Evolutionary conservation across 2,888 invertebrate genomes (phyloP), one percentile per base, ranked within the genome.

Genomic region (Eustalomyia histrio): DNA sequence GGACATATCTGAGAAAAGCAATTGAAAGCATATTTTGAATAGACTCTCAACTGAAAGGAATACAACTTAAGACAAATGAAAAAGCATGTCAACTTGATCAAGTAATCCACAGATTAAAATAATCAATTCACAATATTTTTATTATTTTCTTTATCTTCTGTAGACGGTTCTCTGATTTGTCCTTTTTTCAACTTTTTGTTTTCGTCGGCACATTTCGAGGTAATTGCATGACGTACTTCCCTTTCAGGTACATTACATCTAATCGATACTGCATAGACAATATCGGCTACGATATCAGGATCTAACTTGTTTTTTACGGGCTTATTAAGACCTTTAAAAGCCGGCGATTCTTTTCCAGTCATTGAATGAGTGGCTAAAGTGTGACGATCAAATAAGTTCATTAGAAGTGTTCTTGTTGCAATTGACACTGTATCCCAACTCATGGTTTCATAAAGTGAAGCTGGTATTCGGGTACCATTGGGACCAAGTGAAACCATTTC

Each of bases 181-280:
- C 91, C 90, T 84, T 92, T 92, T 85, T 91, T 91, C 87, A 93
- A n/a, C n/a, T n/a, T 90, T 87, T 93, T 94, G 57, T 93, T 92
- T 88, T 94, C 94, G 83, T 94, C 94, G 0, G 93, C 92, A 83
- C 94, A 94, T 85, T 93, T 94, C 0, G 92, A 92, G 10, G 93
- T 93, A 24, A 94, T 93, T n/a, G 91, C 91, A 83, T 90, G 91
- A 65, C 94, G 92, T 0, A 94, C 93, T 82, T 92, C 89, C 84
- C 92, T 92, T 83, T 92, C 93, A 57, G 91, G 91, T 0, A 93
- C 92, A 21, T 90, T 88, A 84, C 93, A 93, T 81, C 91, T 91
- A 47, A 87, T 86, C 0, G 92, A 91, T 0, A 94, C 93, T 0
- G 91, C 92, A 72, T 91, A 91, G 12, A 94, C 91, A 50, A 94